Percentiles rank a stretch among this genome's conserved stretches.
phyloP scores from a whole-genome alignment of 2,113 vertebrate species.

The Otis tarda region DNA sequence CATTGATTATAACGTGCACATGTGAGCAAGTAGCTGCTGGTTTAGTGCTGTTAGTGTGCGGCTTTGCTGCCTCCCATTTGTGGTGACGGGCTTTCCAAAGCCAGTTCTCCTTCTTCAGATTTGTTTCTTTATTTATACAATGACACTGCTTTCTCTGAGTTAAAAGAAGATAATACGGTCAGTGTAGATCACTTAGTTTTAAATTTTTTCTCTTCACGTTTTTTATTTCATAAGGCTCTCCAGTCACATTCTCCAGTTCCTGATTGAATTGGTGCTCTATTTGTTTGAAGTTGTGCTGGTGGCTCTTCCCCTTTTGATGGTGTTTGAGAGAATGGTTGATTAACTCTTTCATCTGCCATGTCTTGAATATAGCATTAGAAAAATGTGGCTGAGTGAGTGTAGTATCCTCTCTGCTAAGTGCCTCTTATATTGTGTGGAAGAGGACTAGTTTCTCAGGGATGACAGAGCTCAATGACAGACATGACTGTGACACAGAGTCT shows the following conservation, averaged over 20 bases:
- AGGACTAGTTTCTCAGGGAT: not conserved
- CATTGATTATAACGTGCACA: not conserved
- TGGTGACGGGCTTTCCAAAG: not conserved
- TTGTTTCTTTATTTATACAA: not conserved
- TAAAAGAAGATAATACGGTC: not conserved
- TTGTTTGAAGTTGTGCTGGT: not conserved
- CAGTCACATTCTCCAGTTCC: not conserved
- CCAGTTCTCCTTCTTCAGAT: not conserved
- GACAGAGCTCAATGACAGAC: not conserved
- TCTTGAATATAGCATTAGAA: not conserved
- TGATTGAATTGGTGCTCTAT: not conserved
- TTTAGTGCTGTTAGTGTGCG: not conserved
- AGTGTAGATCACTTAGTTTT: not conserved
- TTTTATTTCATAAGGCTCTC: not conserved
- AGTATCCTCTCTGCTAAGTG: not conserved
- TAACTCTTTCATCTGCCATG: not conserved
- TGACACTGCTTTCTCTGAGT: not conserved
- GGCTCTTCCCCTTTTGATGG: not conserved
- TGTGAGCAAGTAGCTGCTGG: not conserved
- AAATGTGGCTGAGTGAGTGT: not conserved
- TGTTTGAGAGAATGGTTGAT: not conserved
- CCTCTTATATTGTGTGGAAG: not conserved
- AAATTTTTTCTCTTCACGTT: not conserved
- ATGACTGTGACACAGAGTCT: not conserved
- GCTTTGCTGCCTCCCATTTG: accelerated